Base-by-base conservation (phyloP, 2,113 vertebrate genomes). In the Gopherus evgoodei region DNA sequence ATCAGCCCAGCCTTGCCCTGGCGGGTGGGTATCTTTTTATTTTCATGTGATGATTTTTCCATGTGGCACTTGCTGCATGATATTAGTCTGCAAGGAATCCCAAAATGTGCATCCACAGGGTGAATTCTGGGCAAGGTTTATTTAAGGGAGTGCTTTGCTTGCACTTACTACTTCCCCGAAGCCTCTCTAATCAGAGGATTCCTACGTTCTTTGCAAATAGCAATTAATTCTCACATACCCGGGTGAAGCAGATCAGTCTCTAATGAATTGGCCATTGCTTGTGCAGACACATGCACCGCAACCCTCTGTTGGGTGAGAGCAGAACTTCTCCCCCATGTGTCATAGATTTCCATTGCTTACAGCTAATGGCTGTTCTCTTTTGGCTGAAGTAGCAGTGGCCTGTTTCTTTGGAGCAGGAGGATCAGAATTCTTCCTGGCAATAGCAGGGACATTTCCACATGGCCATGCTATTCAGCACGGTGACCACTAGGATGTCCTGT, bases 291-390 rank as follows among this genome's bases (percentile, higher is more conserved):
- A 16, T 5, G 17, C 35, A 21, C n/a, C 17, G 2, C n/a, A 11
- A 38, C 69, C 69, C 31, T 72, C 65, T 22, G n/a, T 22, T n/a
- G 17, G 65, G n/a, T 72, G n/a, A 80, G 44, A 86, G 38, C 17
- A 84, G 22, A 13, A 22, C 38, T 86, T 11, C 22, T 86, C 49
- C 87, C 38, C 25, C 90, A 49, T n/a, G 9, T 42, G 69, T 56
- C 38, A 81, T 14, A 50, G 52, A 49, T 80, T 31, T 12, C 19
- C 54, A 53, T 47, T 0, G 0, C 14, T 87, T 54, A 53, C 47
- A 93, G 44, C 11, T 0, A 0, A 89, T 2, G 27, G 75, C 27
- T 69, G 75, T 44, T 81, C 4, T 6, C 35, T 78, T 1, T 19
- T 14, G 44, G 76, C 53, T 49, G 3, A 1, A 12, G 42, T 0